Conservation (phyloP, 2,888 invertebrate genomes). For the Pseudococcus jackbeardsleyi region DNA sequence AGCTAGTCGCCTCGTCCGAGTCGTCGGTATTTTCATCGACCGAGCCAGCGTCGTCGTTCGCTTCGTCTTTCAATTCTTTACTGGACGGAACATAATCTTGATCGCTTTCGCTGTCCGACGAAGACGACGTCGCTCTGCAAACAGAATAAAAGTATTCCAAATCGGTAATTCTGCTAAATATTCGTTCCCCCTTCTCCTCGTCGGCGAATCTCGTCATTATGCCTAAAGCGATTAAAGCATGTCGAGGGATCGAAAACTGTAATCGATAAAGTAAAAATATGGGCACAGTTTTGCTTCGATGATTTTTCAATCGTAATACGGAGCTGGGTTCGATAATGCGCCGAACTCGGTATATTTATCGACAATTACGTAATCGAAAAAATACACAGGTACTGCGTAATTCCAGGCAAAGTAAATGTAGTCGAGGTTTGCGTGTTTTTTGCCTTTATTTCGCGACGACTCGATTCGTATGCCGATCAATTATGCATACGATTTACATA, state of each 20-base stretch:
- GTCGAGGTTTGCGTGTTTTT: neutral
- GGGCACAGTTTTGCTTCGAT: neutral
- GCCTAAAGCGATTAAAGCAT: neutral
- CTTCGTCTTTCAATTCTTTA: constrained; percentile 52
- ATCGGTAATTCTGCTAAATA: constrained; percentile 40
- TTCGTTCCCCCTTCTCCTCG: neutral
- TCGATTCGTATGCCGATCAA: neutral
- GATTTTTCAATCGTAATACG: neutral
- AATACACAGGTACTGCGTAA: neutral
- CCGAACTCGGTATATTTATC: neutral
- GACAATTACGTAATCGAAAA: neutral
- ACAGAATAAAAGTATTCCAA: constrained; percentile 48
- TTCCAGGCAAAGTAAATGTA: neutral
- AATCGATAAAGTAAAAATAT: neutral
- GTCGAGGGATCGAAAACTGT: neutral
- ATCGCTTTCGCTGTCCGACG: constrained; percentile 64
- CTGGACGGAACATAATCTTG: constrained; percentile 61
- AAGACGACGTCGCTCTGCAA: constrained; percentile 62
- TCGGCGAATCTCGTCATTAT: neutral
- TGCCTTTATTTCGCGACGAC: neutral
- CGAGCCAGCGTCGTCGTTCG: constrained; percentile 19
- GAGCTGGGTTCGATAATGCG: neutral
- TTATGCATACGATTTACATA: constrained; percentile 4
- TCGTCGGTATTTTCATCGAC: constrained; percentile 42
- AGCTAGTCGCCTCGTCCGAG: neutral